A percentile compares a stretch with the other conserved stretches of the same genome.
Evolutionary conservation across 2,888 invertebrate species (phyloP).

Genomic region (Drosophila infuscata): DNA sequence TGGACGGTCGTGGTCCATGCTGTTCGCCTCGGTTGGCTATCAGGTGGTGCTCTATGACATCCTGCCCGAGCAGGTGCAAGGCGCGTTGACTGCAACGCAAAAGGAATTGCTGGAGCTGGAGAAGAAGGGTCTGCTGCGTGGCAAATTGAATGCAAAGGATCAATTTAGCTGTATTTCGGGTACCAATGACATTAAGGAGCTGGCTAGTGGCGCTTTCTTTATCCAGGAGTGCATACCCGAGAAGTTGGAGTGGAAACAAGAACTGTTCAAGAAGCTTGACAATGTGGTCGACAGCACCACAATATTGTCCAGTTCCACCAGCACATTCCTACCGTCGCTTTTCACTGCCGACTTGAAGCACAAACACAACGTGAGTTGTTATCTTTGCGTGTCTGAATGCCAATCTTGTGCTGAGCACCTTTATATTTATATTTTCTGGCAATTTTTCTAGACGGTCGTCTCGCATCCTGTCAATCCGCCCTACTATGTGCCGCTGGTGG

Average conservation of each 20-base stretch:
- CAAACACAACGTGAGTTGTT: too few species aligned
- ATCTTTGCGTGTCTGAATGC: too few species aligned
- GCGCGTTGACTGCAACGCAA: constrained; percentile 91
- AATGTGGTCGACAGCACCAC: too few species aligned
- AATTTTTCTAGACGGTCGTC: too few species aligned
- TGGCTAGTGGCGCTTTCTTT: constrained; percentile 91
- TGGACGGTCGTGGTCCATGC: constrained; percentile 98
- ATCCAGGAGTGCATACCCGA: constrained; percentile 98
- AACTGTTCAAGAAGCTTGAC: too few species aligned
- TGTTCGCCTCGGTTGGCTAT: constrained; percentile 97
- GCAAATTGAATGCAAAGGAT: constrained; percentile 89
- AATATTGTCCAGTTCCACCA: too few species aligned
- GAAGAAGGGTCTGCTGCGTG: constrained; percentile 90
- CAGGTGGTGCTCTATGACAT: constrained; percentile 95
- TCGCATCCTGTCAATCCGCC: too few species aligned
- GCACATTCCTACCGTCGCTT: too few species aligned
- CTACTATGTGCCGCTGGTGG: too few species aligned
- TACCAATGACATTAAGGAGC: constrained; percentile 88
- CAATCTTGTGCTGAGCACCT: too few species aligned
- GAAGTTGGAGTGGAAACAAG: constrained; percentile 93
- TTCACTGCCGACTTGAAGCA: too few species aligned
- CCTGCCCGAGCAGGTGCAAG: constrained; percentile 89
- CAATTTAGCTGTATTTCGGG: constrained; percentile 93
- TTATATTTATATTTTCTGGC: too few species aligned
- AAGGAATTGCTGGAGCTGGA: constrained; percentile 90